Base-by-base conservation (phyloP, 2,113 vertebrate species). In the Rhabdornis inornatus region DNA sequence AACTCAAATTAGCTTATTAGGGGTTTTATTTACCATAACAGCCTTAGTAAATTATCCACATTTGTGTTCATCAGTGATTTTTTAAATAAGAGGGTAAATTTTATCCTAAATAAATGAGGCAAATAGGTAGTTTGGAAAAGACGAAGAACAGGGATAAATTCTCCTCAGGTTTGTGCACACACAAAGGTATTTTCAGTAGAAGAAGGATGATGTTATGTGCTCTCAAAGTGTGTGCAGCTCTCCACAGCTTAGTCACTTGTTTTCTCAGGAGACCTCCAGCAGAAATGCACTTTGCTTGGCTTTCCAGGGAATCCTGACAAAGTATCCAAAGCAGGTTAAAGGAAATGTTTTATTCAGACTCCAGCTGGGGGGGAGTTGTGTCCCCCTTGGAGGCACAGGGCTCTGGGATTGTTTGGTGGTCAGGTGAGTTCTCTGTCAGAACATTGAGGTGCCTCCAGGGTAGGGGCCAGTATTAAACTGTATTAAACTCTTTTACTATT, bases 401-500 rank as follows among this genome's bases (percentile, higher is more conserved):
- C 42, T 92, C 30, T 37, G 53, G 83, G 83, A 22, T 11, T 27
- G 49, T 69, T 65, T 0, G 1, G 8, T 39, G 93, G 39, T 59
- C 39, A 63, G 5, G 0, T 37, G 33, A 2, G 5, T 56, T 57
- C 30, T 9, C 28, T 55, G 57, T n/a, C 25, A 56, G 60, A 74
- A 56, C 78, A n/a, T 61, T 27, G 45, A 78, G 60, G 65, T 31
- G 40, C 86, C 91, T 85, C 0, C 6, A 81, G 80, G 20, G 33
- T 13, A 69, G 71, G 64, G 78, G 18, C 60, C 87, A 59, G 49
- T 5, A 16, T 28, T 61, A 61, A 77, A 53, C 45, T 78, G 90
- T 18, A 77, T 85, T 95, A 86, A 94, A 82, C 45, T 63, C 52
- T 84, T 85, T 68, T 69, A 92, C 78, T 88, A 18, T 44, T 94